Evolutionary conservation across 2,888 invertebrate species (phyloP), one percentile per base, ranked within the genome.

Genomic region (Holacanthella duospinosa): DNA sequence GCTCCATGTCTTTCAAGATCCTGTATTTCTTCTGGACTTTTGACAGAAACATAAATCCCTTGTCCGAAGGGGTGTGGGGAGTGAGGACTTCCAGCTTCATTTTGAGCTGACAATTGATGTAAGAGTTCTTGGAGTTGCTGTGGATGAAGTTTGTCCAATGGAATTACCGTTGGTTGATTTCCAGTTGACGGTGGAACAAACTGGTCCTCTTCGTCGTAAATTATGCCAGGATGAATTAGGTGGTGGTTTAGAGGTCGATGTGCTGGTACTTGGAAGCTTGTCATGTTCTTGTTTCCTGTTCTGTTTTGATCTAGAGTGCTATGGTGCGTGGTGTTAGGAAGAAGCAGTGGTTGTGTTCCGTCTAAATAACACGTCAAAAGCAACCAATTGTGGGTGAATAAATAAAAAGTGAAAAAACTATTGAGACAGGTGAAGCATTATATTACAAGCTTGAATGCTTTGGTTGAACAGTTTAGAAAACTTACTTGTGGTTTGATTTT

Each of bases 91-190:
- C 43, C 56, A 29, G 57, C 61, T 19, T 63, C 66, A 6, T 64
- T 66, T 2, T 68, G 54, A 36, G 66, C 63, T 43, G 69, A 68
- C 27, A 72, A 61, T 55, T 72, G 72, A 29, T 71, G 70, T 16
- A 72, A 62, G 24, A 72, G 64, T 54, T 72, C 72, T 61, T 72
- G 68, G 26, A 72, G 63, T 60, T 72, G 71, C 26, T 66, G 62
- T 6, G 70, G 70, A 56, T 68, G 66, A 9, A 71, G 65, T 64
- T 69, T 70, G 64, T 71, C 69, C 26, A 70, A 64, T 26, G 66
- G 65, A 53, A 68, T 64, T 29, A 68, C 55, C 1, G 68, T 61
- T 0, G 72, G 71, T 55, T 68, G 60, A 54, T 71, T 71, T 19
- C 69, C 72, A 43, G 69, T 71, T 2, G 68, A 68, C 4, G 68